Base-by-base conservation (phyloP, 2,113 vertebrate species). In the Colius striatus region DNA sequence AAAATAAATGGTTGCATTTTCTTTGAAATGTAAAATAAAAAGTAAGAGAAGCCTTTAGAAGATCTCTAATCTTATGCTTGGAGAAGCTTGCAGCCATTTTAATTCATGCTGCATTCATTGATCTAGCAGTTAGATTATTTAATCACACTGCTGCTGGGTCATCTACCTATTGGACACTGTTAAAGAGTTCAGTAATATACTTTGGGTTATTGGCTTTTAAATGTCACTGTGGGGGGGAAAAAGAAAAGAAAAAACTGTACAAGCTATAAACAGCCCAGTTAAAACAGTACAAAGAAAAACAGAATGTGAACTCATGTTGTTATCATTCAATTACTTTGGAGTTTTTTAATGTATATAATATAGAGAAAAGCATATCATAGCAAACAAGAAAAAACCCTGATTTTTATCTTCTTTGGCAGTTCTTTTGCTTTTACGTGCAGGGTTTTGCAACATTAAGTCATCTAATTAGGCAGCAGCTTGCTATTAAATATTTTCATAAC, bases 11-110 rank as follows among this genome's bases (percentile, higher is more conserved):
- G 5, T 58, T 93, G 16, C 7, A 67, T 88, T 91, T 86, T 71
- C 27, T 87, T 95, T 83, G 50, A 89, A 92, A 76, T 48, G 26
- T 67, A 84, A 84, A 87, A 71, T 86, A 63, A 79, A 65, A 87
- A 91, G 23, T 66, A 66, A 53, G 63, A 26, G 38, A 78, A 77
- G 20, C 18, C 16, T 60, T 75, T 79, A n/a, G n/a, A n/a, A n/a
- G 41, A 30, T 86, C 66, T 93, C 73, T 92, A 25, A 68, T 96
- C 53, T 89, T 84, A 48, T 30, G 61, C 61, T 84, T 89, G 41
- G 15, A 65, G 81, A 90, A 74, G 85, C 85, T 88, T 94, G 87
- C 93, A 94, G 92, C 93, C 96, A 94, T 97, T 96, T 96, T 94
- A 92, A 93, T 91, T 94, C 82, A 84, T 86, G 76, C 90, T 93